phyloP scores from a whole-genome alignment of 2,888 invertebrate species.

The Drosophila antonietae region DNA sequence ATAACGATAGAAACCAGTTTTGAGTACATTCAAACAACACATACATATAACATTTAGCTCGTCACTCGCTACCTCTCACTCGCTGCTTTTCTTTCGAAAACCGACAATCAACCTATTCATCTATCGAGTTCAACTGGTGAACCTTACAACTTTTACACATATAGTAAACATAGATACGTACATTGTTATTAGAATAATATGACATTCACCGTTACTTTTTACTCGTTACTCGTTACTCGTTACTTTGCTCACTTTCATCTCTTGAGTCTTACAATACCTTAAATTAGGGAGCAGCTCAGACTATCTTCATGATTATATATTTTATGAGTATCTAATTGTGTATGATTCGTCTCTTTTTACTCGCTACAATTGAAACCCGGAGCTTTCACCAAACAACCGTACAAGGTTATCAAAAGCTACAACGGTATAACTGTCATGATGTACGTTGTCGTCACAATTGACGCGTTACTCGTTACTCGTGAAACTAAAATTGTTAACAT shows the following conservation, averaged over 20 bases:
- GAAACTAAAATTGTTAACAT: neutral
- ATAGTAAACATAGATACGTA: conserved; percentile 5
- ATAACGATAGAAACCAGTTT: conserved; percentile 6
- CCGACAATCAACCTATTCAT: neutral
- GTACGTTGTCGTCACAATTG: neutral
- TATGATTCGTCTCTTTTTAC: neutral
- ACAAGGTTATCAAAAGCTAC: neutral
- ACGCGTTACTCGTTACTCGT: neutral
- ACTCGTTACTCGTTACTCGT: neutral
- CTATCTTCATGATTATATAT: neutral
- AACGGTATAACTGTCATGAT: neutral
- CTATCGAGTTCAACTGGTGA: neutral
- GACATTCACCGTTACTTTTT: neutral
- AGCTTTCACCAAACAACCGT: neutral
- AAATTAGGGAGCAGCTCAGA: conserved; percentile 7
- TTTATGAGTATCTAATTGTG: neutral
- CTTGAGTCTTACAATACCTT: conserved; percentile 1
- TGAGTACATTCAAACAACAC: neutral
- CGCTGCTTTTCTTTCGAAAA: neutral
- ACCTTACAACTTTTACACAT: conserved; percentile 3
- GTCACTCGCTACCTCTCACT: neutral
- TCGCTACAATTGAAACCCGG: conserved; percentile 3
- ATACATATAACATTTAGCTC: conserved; percentile 6
- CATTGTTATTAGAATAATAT: conserved; percentile 7
- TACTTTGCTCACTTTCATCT: neutral